phyloP scores from a whole-genome alignment of 2,888 invertebrate species.

The Theretra japonica region DNA sequence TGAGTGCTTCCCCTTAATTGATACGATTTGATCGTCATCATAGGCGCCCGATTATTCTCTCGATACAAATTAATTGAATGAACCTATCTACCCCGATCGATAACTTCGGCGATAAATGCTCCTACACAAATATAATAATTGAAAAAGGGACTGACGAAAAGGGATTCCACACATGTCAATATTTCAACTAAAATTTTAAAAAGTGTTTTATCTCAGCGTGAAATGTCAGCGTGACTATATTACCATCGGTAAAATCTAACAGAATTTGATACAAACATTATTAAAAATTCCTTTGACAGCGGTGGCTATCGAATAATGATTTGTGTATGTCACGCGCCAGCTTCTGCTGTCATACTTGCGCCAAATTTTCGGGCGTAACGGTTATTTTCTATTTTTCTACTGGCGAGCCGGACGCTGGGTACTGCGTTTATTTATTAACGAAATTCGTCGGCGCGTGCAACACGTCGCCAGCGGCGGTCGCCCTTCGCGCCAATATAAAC shows the following conservation, averaged over 20 bases:
- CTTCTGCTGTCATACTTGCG: constrained; percentile 79
- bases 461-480: constrained; percentile 56
- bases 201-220: neutral
- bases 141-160: neutral
- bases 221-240: constrained; percentile 39
- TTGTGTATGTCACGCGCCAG: constrained; percentile 73
- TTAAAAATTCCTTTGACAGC: constrained; percentile 82
- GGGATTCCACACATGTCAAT: neutral
- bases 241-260: constrained; percentile 61
- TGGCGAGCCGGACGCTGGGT: constrained; percentile 68
- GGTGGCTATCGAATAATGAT: constrained; percentile 77
- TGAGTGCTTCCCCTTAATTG: constrained; percentile 76
- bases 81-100: neutral
- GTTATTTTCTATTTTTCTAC: constrained; percentile 75
- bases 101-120: neutral
- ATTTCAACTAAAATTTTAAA: constrained; percentile 38
- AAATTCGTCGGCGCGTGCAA: constrained; percentile 78
- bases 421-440: constrained; percentile 84
- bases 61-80: constrained; percentile 61
- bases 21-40: constrained; percentile 78
- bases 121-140: neutral
- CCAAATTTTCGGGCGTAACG: constrained; percentile 72
- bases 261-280: constrained; percentile 72
- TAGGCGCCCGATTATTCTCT: constrained; percentile 63
- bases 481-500: constrained; percentile 46